These are phyloP conservation scores for Scaptomyza polygonia DNA, from an alignment of 2,888 invertebrate species.

Conservation along the genomic window DNA sequence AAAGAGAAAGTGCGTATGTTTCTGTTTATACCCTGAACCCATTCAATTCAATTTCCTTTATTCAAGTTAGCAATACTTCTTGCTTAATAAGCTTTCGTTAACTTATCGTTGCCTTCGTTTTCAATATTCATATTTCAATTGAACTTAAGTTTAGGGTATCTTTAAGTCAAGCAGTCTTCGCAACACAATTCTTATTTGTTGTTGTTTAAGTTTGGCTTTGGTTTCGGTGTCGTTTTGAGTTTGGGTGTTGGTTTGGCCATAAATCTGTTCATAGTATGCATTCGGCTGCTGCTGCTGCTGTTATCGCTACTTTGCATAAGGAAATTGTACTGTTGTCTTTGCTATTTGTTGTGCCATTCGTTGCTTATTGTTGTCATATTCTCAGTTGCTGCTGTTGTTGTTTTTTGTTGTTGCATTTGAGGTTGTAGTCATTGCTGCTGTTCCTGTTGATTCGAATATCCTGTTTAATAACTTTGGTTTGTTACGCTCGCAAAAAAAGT, in stretches of 20 bases:
- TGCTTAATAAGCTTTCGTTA: neutral
- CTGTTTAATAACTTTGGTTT: conserved; percentile 74
- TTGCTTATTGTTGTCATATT: conserved; percentile 61
- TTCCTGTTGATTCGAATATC: conserved; percentile 72
- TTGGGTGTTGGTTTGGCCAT: conserved; percentile 44
- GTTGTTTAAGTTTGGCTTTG: conserved; percentile 32
- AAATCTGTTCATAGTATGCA: conserved; percentile 79
- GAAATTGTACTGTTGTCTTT: conserved; percentile 75
- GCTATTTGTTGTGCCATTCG: conserved; percentile 54
- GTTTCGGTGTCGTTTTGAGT: conserved; percentile 17
- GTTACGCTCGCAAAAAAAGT: conserved; percentile 37
- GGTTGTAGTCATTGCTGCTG: conserved; percentile 41
- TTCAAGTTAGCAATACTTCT: neutral
- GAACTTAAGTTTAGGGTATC: neutral
- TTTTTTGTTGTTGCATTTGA: conserved; percentile 31
- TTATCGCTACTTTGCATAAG: conserved; percentile 78
- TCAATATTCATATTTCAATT: neutral
- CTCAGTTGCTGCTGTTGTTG: conserved; percentile 28
- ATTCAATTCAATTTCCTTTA: neutral
- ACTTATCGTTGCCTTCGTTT: too few species aligned
- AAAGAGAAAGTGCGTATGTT: neutral
- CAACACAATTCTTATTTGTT: conserved; percentile 1
- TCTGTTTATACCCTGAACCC: neutral
- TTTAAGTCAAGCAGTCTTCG: neutral
- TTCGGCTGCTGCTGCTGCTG: conserved; percentile 67